These are phyloP conservation scores for Dendrocincla tyrannina DNA, from an alignment of 2,797 vertebrate genomes.

Conservation along the genomic window DNA sequence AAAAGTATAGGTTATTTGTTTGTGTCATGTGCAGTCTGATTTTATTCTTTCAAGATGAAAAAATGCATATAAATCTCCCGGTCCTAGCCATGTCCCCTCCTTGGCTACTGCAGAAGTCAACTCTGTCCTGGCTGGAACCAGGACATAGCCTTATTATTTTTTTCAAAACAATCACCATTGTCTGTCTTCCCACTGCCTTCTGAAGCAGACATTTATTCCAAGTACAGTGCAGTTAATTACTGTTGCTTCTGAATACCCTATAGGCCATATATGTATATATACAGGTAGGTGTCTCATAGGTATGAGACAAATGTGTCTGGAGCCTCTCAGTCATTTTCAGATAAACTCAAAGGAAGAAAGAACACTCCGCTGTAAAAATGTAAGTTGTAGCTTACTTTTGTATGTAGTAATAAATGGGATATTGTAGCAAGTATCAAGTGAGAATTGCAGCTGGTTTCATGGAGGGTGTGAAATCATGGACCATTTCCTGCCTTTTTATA, in stretches of 20 bases:
- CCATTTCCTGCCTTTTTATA: neutral
- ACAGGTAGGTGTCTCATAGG: neutral
- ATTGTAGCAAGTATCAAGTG: neutral
- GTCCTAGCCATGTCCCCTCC: neutral
- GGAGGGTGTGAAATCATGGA: neutral
- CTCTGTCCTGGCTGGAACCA: neutral
- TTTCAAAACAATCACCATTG: neutral
- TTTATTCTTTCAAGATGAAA: neutral
- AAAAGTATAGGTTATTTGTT: neutral
- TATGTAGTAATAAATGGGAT: neutral
- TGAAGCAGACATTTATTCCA: neutral
- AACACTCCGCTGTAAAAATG: neutral
- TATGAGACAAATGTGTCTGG: neutral
- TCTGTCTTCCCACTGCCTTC: neutral
- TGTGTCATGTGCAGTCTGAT: neutral
- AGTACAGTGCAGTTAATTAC: neutral
- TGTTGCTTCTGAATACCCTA: neutral
- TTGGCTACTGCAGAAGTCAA: neutral
- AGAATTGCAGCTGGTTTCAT: neutral
- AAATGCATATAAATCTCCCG: neutral
- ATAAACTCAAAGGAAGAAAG: neutral
- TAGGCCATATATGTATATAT: neutral
- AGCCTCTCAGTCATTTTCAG: neutral
- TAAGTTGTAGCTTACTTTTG: neutral
- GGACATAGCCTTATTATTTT: neutral